Conservation (phyloP, 2,113 vertebrate species). For the Nymphicus hollandicus region DNA sequence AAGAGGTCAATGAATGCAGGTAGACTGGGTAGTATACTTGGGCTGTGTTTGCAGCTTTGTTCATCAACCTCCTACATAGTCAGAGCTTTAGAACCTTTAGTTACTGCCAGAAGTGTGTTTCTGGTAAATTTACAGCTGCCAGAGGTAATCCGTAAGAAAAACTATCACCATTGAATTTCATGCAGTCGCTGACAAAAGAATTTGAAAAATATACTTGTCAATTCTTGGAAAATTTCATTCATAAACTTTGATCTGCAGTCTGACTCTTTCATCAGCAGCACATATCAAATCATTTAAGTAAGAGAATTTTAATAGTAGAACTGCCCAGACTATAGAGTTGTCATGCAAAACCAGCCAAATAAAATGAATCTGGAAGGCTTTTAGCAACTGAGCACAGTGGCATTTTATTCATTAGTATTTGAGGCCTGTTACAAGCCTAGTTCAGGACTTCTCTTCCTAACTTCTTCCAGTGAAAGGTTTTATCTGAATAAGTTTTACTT, state of each 20-base stretch:
- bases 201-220: not conserved
- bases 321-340: not conserved
- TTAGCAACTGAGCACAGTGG: not conserved
- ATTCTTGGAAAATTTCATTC: not conserved
- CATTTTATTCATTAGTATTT: not conserved
- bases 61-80: not conserved
- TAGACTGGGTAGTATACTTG: not conserved
- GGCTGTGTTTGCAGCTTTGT: slow-evolving; percentile 6
- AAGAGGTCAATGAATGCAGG: not conserved
- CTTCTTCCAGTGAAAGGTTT: not conserved
- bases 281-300: not conserved
- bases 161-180: not conserved
- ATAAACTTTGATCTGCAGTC: not conserved
- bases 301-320: slow-evolving; percentile 4
- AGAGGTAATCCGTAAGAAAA: slow-evolving; percentile 25
- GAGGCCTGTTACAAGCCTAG: not conserved
- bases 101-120: not conserved
- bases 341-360: not conserved
- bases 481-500: not conserved
- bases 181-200: not conserved
- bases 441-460: not conserved
- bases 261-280: not conserved
- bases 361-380: not conserved
- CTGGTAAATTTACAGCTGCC: not conserved
- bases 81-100: not conserved